These are phyloP conservation scores for Sphinx pinastri DNA, from an alignment of 2,888 invertebrate genomes.

Conservation along the genomic window DNA sequence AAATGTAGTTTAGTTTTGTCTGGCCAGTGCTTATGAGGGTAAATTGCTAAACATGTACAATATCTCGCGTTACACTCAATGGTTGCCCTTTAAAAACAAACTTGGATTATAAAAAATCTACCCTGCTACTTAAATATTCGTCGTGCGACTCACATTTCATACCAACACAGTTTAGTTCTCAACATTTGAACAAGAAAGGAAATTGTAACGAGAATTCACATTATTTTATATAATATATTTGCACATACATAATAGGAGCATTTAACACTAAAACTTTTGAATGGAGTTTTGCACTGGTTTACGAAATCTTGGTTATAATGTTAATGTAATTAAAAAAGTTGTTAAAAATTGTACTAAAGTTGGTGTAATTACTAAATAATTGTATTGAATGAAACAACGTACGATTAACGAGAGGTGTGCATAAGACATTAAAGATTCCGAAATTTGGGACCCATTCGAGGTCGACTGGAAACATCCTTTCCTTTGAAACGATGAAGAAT, in stretches of 20 bases:
- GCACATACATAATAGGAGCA: not conserved
- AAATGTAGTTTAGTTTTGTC: no score
- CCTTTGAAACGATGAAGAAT: constrained; percentile 4
- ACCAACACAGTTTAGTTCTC: not conserved
- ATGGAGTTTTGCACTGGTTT: constrained; percentile 11
- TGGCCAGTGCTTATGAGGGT: no score
- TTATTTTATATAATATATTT: constrained; percentile 6
- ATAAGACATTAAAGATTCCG: constrained; percentile 13
- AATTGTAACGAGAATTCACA: not conserved
- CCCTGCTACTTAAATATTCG: no score
- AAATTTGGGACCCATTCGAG: constrained; percentile 2
- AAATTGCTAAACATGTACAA: no score
- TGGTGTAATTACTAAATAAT: constrained; percentile 2
- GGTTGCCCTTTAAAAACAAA: no score
- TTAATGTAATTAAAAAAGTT: not conserved
- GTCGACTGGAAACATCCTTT: constrained; percentile 14
- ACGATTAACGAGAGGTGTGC: not conserved
- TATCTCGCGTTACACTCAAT: no score
- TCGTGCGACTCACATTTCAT: not conserved
- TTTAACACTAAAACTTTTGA: constrained; percentile 19
- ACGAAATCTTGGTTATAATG: not conserved
- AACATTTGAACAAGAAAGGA: not conserved
- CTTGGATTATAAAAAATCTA: no score
- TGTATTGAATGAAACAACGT: not conserved
- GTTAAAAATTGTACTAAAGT: not conserved